These are phyloP conservation scores for Theocolax elegans DNA, from an alignment of 1,140 invertebrate species.

Conservation along the genomic window DNA sequence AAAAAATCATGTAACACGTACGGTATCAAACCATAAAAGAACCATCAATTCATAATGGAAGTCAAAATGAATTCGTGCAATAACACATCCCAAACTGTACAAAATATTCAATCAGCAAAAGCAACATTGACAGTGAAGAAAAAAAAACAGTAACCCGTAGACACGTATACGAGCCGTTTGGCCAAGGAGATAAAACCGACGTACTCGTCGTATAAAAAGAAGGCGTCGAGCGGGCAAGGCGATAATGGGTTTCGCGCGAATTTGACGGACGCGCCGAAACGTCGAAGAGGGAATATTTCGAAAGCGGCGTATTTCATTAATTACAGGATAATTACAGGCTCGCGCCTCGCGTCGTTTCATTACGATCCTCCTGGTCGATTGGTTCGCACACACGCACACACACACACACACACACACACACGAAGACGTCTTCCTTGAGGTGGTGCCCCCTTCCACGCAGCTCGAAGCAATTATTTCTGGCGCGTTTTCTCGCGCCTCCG, in stretches of 20 bases:
- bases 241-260: too few species aligned
- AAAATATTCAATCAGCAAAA: background rate
- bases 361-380: conserved; percentile 6
- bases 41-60: too few species aligned
- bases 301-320: conserved; percentile 24
- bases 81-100: background rate
- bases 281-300: background rate
- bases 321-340: conserved; percentile 29
- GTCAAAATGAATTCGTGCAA: too few species aligned
- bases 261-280: too few species aligned
- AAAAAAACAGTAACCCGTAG: too few species aligned
- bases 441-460: background rate
- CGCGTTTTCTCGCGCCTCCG: conserved; percentile 40
- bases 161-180: too few species aligned
- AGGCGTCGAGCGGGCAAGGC: too few species aligned
- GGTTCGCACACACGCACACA: background rate
- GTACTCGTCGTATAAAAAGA: too few species aligned
- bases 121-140: background rate
- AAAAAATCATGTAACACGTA: too few species aligned
- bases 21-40: too few species aligned
- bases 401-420: background rate
- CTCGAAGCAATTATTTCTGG: conserved; percentile 39
- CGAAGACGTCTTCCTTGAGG: conserved; percentile 28
- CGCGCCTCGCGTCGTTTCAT: conserved; percentile 14
- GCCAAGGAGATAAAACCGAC: too few species aligned